Evolutionary conservation across 2,797 vertebrate genomes (phyloP).

Genomic region (Odontamblyopus rebecca): DNA sequence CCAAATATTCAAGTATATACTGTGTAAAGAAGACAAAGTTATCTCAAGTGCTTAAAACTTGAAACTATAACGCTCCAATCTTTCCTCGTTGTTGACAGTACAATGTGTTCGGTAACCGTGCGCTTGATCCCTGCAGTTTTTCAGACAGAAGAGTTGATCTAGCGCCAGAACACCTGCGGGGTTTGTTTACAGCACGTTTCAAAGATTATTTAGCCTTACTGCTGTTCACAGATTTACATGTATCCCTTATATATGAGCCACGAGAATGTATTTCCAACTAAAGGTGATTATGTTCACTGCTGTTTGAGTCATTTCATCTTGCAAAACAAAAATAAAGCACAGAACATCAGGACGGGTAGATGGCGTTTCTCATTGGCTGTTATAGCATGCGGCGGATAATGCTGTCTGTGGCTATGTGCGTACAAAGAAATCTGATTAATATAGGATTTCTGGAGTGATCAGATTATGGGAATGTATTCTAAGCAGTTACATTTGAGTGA

Average conservation of each 20-base stretch:
- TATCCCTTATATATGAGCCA: neutral
- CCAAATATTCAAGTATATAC: neutral
- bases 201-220: constrained; percentile 2
- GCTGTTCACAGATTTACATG: constrained; percentile 6
- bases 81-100: neutral
- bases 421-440: no score
- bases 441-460: no score
- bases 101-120: neutral
- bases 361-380: neutral
- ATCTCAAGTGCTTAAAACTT: neutral
- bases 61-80: neutral
- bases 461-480: no score
- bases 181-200: constrained; percentile 1
- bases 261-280: neutral
- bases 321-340: neutral
- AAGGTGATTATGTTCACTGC: neutral
- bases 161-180: constrained; percentile 8
- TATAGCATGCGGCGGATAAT: neutral
- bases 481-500: no score
- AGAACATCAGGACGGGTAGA: neutral
- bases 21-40: neutral
- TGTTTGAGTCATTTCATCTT: neutral
- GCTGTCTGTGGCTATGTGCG: neutral
- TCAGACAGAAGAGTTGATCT: constrained; percentile 2
- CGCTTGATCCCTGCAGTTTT: neutral